A percentile compares a stretch with the other conserved stretches of the same genome.
These are phyloP conservation scores for Lipophrys pholis DNA, from an alignment of 2,113 vertebrate species.

Conservation along the genomic window DNA sequence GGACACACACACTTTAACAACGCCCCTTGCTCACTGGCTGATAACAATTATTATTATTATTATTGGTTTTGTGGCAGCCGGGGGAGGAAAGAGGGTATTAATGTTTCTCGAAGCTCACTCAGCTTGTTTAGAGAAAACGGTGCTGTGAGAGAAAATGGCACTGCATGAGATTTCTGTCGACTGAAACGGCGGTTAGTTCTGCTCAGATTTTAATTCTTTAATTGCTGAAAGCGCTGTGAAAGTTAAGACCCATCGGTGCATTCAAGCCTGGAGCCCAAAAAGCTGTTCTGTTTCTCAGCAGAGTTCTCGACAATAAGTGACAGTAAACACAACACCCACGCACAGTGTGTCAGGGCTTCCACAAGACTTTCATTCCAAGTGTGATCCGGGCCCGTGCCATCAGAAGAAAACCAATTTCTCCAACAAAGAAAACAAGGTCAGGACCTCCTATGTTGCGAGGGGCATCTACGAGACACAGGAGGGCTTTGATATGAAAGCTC, in stretches of 20 bases:
- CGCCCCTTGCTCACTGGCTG: background rate
- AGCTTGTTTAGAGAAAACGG: slow-evolving; percentile 12
- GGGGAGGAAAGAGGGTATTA: background rate
- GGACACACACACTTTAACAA: slow-evolving; percentile 34
- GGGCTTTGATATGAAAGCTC: no score
- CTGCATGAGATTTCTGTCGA: slow-evolving; percentile 16
- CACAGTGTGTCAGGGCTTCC: no score
- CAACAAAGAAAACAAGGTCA: no score
- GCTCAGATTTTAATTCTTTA: slow-evolving; percentile 14
- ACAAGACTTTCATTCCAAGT: no score
- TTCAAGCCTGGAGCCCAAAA: slow-evolving; percentile 7
- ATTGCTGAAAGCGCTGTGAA: slow-evolving; percentile 11
- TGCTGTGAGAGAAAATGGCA: slow-evolving; percentile 12
- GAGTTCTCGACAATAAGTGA: no score
- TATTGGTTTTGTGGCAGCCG: slow-evolving; percentile 32
- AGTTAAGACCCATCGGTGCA: slow-evolving; percentile 5
- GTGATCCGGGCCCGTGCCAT: no score
- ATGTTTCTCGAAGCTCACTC: slow-evolving; percentile 16
- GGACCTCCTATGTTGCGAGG: no score
- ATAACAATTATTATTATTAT: slow-evolving; percentile 10
- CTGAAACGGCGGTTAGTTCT: background rate
- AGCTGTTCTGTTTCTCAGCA: background rate
- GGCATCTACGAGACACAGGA: no score
- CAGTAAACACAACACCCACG: no score
- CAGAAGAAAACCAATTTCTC: no score